Base-by-base conservation (phyloP, 2,888 invertebrate species). In the Drosophila emarginata region DNA sequence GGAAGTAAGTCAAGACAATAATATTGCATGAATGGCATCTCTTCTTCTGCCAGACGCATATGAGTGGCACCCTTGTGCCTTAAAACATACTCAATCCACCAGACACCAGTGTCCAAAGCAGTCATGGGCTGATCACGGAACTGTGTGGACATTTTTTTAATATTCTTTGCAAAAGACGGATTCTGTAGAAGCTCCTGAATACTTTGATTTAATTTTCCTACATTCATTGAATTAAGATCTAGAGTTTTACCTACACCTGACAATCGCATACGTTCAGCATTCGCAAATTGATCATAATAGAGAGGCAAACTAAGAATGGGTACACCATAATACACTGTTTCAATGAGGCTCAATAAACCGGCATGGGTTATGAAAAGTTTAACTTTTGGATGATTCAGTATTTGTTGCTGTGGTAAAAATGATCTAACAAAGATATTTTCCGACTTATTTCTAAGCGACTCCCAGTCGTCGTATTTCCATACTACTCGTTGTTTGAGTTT, bases 281-380 rank as follows among this genome's bases (percentile, higher is more conserved):
- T 93, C n/a, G 91, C 74, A 37, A 91, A 90, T 79, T 93, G 93
- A 78, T 93, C 93, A 4, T 89, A 92, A 60, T 92, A 92, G 50
- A 93, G 84, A 0, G 93, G 93, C 60, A 93, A 88, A 0, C 92
- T 93, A 7, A 93, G 74, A 4, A 93, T 78, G 0, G 93, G 93
- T 4, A 91, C 91, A 4, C 92, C 93, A 76, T 92, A 90, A 60
- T 92, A 91, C 21, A 92, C 82, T 4, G 92, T 89, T 79, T 93
- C 93, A 0, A 90, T 92, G 2, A 91, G 91, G 68, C 93, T 92
- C 9, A 93, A 76, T 2, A 93, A 65, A 0, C 93, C 93, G 6
- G 92, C 93, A 64, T 93, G 93, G 0, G 92, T 92, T 9, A 93
- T 92, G 66, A 93, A 93, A 0, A 92, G 69, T 50, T 91, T 92